These are phyloP conservation scores for Parotia lawesii DNA, from an alignment of 2,113 vertebrate genomes.

Conservation along the genomic window DNA sequence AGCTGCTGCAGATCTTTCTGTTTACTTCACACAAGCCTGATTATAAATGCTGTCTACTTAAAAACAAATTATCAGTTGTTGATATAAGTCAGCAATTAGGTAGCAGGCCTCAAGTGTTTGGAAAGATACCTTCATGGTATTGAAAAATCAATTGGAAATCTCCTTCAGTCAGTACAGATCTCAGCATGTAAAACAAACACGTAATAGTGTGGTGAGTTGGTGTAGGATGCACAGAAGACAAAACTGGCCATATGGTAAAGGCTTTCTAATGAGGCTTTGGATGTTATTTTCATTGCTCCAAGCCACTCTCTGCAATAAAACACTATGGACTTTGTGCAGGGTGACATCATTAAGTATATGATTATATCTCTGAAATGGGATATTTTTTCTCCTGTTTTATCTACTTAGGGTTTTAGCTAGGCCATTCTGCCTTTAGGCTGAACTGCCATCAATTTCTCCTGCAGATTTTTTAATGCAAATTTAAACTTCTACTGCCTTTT, in stretches of 20 bases:
- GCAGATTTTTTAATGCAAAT: background rate
- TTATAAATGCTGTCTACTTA: background rate
- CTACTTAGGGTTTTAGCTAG: background rate
- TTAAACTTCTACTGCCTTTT: background rate
- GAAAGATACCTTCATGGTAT: background rate
- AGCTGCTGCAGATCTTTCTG: background rate
- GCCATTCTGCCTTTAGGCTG: background rate
- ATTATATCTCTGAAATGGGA: background rate
- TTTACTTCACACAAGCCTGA: background rate
- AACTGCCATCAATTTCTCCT: background rate
- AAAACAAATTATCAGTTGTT: background rate
- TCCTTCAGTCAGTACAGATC: background rate
- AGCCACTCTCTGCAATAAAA: slow-evolving; percentile 37
- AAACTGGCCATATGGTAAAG: background rate
- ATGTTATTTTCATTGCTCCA: slow-evolving; percentile 48
- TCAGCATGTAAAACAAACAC: background rate
- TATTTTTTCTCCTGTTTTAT: background rate
- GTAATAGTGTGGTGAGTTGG: background rate
- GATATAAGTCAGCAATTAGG: background rate
- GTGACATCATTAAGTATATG: slow-evolving; percentile 12
- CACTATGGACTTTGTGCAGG: slow-evolving; percentile 22
- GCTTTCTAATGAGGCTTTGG: slow-evolving; percentile 29
- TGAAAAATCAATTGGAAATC: slow-evolving; percentile 19
- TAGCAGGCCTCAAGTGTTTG: background rate
- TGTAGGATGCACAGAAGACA: slow-evolving; percentile 1